Base-by-base conservation (phyloP, 1,140 invertebrate genomes). In the Solenopsis fugax region DNA sequence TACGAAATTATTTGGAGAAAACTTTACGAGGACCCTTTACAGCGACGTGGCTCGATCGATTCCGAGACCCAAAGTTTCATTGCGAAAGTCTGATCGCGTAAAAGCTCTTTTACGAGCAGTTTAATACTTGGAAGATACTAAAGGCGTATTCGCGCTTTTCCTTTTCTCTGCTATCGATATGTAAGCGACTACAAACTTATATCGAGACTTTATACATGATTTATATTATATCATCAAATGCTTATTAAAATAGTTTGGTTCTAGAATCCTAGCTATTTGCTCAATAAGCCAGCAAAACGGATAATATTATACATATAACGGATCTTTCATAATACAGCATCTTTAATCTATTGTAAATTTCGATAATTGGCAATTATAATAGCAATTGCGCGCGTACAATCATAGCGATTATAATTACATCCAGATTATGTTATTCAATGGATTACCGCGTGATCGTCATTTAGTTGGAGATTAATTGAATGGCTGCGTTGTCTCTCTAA, bases 71-170 rank as follows among this genome's bases (percentile, higher is more conserved):
- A 78, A 89, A 89, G 67, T 89, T 88, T 88, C 82, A 76, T 89
- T 86, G 88, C 82, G 62, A 86, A 81, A 89, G 82, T 89, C 84
- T 88, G 88, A 89, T 89, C 84, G 87, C 62, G 88, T 86, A 81
- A 77, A 89, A 89, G 87, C 88, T 76, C 76, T 76, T 89, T 89
- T 89, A 89, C 87, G 88, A 89, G 60, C 82, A 81, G 82, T 60
- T 88, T 86, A 86, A 88, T 88, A 89, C 87, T 60, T 29, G 62
- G 54, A 73, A 29, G 65, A 62, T 58, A 41, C 58, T 76, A 67
- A 85, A 50, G 82, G 54, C 48, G 37, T 21, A 73, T 45, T 34
- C 50, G 52, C 67, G 45, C 58, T 71, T 86, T 60, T 56, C 54
- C 52, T 88, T 65, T 72, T 73, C 64, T 85, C 37, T 16, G 18